phyloP scores from a whole-genome alignment of 2,888 invertebrate species.

The Cosmopolites sordidus region DNA sequence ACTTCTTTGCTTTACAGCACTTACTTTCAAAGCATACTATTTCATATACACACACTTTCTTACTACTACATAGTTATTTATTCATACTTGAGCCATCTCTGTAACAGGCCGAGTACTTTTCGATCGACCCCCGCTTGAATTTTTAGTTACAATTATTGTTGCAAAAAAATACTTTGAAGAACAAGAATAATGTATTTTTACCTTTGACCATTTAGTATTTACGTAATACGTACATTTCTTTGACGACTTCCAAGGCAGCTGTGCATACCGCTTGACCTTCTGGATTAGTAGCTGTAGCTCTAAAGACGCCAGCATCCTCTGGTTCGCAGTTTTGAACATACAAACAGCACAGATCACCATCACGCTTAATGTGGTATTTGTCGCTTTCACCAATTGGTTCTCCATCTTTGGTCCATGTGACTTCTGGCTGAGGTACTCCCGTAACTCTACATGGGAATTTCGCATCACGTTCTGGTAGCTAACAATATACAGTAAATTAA shows the following conservation, averaged over 20 bases:
- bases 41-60: too few species aligned
- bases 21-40: too few species aligned
- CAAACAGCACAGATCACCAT: slow-evolving; percentile 75
- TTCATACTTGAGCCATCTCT: too few species aligned
- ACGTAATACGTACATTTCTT: slow-evolving; percentile 67
- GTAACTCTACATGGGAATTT: slow-evolving; percentile 77
- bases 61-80: too few species aligned
- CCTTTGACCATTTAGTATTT: too few species aligned
- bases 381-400: slow-evolving; percentile 63
- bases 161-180: too few species aligned
- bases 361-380: slow-evolving; percentile 71
- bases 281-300: slow-evolving; percentile 72
- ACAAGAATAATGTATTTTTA: too few species aligned
- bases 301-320: slow-evolving; percentile 70
- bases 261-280: slow-evolving; percentile 76
- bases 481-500: slow-evolving; percentile 15
- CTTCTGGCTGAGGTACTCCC: slow-evolving; percentile 78
- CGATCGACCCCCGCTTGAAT: too few species aligned
- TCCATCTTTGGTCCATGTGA: slow-evolving; percentile 84
- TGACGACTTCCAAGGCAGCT: slow-evolving; percentile 71
- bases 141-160: too few species aligned
- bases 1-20: too few species aligned
- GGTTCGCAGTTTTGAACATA: slow-evolving; percentile 66
- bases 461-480: slow-evolving; percentile 73
- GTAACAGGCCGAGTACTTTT: too few species aligned